These are phyloP conservation scores for Melanargia galathea DNA, from an alignment of 2,888 invertebrate genomes.

Conservation along the genomic window DNA sequence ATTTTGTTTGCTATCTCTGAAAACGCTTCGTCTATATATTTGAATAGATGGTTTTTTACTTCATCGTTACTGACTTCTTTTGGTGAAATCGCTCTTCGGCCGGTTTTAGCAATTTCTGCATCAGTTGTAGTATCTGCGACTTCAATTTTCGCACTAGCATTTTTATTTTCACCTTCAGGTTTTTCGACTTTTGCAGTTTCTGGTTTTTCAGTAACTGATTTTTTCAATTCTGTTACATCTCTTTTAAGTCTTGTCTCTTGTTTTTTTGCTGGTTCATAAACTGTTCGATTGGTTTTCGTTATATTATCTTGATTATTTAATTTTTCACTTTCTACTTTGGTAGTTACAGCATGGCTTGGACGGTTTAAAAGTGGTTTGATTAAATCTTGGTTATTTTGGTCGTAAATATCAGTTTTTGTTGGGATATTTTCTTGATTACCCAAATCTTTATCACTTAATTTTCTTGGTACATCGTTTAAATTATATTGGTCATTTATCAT, in stretches of 20 bases:
- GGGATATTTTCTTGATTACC: no score
- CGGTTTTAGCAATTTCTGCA: constrained; percentile 8
- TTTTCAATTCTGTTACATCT: background rate
- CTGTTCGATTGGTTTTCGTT: background rate
- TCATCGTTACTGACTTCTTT: constrained; percentile 31
- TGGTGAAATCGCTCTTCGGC: constrained; percentile 29
- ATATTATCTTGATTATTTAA: background rate
- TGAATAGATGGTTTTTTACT: constrained; percentile 49
- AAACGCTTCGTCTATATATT: constrained; percentile 49
- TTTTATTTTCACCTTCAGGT: background rate
- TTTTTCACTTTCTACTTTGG: background rate
- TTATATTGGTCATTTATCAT: background rate
- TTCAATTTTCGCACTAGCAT: background rate
- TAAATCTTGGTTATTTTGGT: background rate
- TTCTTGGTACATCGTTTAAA: background rate
- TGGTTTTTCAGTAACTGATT: background rate
- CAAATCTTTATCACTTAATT: no score
- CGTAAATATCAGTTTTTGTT: no score
- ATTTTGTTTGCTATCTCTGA: constrained; percentile 49
- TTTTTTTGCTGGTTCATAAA: background rate
- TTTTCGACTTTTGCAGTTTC: background rate
- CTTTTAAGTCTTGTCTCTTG: background rate
- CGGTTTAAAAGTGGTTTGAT: background rate
- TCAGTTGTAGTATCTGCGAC: background rate
- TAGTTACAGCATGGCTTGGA: background rate